Evolutionary conservation across 2,113 vertebrate genomes (phyloP).

Genomic region (Connochaetes taurinus): DNA sequence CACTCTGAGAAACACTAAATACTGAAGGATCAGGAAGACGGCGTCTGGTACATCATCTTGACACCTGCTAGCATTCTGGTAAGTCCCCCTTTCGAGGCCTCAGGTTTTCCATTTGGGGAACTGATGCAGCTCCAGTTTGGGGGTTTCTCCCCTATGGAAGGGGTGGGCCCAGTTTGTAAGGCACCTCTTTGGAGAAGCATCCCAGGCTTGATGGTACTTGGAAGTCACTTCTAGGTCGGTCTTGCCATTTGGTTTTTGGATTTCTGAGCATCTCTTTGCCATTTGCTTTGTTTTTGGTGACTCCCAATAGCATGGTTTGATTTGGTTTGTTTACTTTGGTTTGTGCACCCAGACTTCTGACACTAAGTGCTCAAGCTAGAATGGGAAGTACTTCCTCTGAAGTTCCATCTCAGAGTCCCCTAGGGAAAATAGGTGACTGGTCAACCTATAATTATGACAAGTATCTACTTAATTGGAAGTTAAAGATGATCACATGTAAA

Average conservation of each 20-base stretch:
- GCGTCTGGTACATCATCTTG: rapidly evolving
- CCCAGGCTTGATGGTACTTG: neutral
- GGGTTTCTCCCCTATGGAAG: neutral
- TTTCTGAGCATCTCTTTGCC: neutral
- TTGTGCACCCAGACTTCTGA: neutral
- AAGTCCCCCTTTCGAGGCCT: neutral
- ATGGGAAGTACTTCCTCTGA: neutral
- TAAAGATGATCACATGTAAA: neutral
- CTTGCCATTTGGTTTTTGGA: neutral
- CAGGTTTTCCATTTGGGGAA: neutral
- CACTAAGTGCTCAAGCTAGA: neutral
- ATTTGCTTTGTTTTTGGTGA: neutral
- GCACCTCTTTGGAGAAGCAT: neutral
- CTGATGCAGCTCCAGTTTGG: neutral
- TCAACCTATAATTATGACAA: neutral
- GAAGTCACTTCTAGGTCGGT: neutral
- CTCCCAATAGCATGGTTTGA: neutral
- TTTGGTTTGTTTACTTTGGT: neutral
- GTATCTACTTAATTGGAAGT: neutral
- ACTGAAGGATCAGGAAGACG: neutral
- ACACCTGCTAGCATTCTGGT: neutral
- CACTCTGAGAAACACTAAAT: neutral
- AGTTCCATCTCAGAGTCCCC: neutral
- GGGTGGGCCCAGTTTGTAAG: neutral
- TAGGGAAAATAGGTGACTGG: neutral